These are phyloP conservation scores for Rhea americana DNA, from an alignment of 2,113 vertebrate genomes.

Conservation along the genomic window DNA sequence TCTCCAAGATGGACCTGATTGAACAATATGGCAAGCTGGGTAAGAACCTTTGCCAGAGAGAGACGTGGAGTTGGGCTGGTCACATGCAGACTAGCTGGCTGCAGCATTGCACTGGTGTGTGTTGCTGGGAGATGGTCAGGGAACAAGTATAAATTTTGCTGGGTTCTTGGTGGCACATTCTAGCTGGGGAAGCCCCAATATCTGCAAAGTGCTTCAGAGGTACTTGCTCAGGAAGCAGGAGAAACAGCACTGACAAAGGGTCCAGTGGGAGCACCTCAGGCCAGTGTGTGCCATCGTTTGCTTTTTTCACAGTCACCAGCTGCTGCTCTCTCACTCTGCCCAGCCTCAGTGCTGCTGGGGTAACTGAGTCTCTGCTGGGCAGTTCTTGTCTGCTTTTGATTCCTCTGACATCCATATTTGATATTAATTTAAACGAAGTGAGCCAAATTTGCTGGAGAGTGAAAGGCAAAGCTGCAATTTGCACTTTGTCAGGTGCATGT, in stretches of 20 bases:
- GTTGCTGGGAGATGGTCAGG: not conserved
- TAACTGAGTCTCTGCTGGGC: not conserved
- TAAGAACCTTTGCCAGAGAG: slow-evolving; percentile 52
- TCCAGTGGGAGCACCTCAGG: not conserved
- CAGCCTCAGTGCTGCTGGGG: not conserved
- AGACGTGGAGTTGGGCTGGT: fast-evolving
- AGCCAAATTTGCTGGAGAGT: not conserved
- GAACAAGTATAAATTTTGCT: fast-evolving
- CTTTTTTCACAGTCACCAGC: not conserved
- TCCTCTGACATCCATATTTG: not conserved
- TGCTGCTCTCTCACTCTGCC: not conserved
- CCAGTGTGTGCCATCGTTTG: not conserved
- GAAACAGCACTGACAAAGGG: not conserved
- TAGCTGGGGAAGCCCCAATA: not conserved
- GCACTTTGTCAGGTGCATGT: not conserved
- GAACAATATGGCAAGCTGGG: slow-evolving; percentile 95
- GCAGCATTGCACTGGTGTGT: fast-evolving
- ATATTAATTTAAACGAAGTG: not conserved
- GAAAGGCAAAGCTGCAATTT: not conserved
- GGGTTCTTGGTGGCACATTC: not conserved
- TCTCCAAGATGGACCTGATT: slow-evolving; percentile 97
- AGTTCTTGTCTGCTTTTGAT: not conserved
- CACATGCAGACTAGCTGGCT: fast-evolving
- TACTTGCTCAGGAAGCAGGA: not conserved
- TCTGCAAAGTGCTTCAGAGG: not conserved